A percentile compares a stretch with the other conserved stretches of the same genome.
Conservation (phyloP, 2,888 invertebrate species). For the Perizoma flavofasciatum region DNA sequence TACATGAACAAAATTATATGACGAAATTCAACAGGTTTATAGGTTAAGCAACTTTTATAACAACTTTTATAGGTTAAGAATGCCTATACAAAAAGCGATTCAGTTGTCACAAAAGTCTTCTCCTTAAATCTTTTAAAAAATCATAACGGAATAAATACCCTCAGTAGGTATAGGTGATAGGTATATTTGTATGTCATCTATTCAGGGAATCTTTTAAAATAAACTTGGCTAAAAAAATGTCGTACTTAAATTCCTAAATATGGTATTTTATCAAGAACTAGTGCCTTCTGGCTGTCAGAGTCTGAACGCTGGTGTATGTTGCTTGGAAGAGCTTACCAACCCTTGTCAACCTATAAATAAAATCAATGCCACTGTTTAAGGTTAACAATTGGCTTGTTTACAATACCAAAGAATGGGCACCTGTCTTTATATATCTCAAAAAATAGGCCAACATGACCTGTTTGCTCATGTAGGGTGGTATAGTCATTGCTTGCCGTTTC, state of each 20-base stretch:
- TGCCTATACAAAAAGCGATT: not conserved
- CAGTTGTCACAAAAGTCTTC: too few relatives aligned
- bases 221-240: conserved; percentile 16
- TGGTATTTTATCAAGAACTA: conserved; percentile 25
- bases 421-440: conserved; percentile 46
- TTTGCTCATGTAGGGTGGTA: conserved; percentile 14
- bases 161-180: too few relatives aligned
- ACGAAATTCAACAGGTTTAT: not conserved
- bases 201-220: conserved; percentile 14
- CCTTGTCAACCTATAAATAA: conserved; percentile 49
- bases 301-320: conserved; percentile 12
- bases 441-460: conserved; percentile 44
- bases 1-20: too few relatives aligned
- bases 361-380: conserved; percentile 52
- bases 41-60: too few relatives aligned
- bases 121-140: too few relatives aligned
- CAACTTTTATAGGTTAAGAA: not conserved
- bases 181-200: too few relatives aligned
- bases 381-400: conserved; percentile 61
- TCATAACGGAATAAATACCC: too few relatives aligned
- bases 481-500: conserved; percentile 9
- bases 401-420: conserved; percentile 52
- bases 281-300: conserved; percentile 14
- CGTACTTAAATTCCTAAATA: conserved; percentile 18
- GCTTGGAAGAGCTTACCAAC: conserved; percentile 9